Evolutionary conservation across 2,797 vertebrate species (phyloP), one percentile per base, ranked within the genome.

Genomic region (Lepilemur septentrionalis): DNA sequence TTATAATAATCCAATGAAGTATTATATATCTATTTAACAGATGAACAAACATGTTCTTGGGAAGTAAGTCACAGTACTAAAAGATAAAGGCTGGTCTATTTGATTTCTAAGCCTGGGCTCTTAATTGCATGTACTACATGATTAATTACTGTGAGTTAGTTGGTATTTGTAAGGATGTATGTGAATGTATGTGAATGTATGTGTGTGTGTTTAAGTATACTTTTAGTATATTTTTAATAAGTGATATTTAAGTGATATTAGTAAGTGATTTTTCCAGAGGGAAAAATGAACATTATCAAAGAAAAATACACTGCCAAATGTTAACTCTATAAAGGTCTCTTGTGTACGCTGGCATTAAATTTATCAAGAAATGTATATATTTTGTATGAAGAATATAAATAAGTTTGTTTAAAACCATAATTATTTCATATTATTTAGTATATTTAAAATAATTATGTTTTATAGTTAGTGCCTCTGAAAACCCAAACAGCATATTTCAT

Each of bases 181-280:
- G 32, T 80, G 48, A n/a, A 12, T 35, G 10, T 52, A 23, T 52
- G 14, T 69, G n/a, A 23, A 7, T 50, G 10, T 52, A 32, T 52
- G 18, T 59, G 11, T 52, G 32, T 83, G 48, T 61, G 12, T 57
- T 14, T 46, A 72, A 81, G 38, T 65, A 57, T 32, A 32, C n/a
- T 43, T 85, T 79, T n/a, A 61, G 61, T 35, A 52, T 79, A 78
- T 79, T 94, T 84, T 85, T 76, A 76, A 48, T 76, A 91, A 91
- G n/a, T 61, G n/a, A 20, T 81, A 57, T 55, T 76, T 41, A 25
- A 70, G 12, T 70, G 25, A 43, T 81, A 20, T 81, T 61, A 70
- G 50, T 70, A 89, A 88, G n/a, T 73, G 20, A 14, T 85, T 67
- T 85, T 25, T 23, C 59, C 25, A 61, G 9, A 78, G 41, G 14